Evolutionary conservation across 2,888 invertebrate genomes (phyloP).

Genomic region (Mimachlamys varia): DNA sequence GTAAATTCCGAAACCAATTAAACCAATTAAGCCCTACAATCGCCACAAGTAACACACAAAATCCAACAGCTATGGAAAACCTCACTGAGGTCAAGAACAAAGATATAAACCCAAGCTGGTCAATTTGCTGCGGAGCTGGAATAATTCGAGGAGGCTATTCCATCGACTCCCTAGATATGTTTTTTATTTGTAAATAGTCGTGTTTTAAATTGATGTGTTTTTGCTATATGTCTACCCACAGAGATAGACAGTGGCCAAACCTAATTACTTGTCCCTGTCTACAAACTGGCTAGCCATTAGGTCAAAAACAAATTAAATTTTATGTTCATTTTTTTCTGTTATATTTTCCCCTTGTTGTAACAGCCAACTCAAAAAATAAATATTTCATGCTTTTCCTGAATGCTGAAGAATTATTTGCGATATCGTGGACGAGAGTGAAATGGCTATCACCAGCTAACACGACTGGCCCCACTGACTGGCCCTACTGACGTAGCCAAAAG

Average conservation of each 20-base stretch:
- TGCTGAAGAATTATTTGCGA: neutral
- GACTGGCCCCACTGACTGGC: constrained; percentile 11
- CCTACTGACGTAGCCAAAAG: neutral
- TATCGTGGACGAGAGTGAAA: neutral
- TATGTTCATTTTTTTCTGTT: constrained; percentile 6
- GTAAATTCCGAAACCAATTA: constrained; percentile 11
- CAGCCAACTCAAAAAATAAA: constrained; percentile 11
- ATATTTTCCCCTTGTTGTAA: constrained; percentile 24
- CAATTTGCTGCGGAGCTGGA: neutral
- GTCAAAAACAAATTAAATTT: constrained; percentile 29
- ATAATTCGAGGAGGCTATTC: neutral
- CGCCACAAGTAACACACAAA: neutral
- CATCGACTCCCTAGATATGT: neutral
- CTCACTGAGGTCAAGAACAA: neutral
- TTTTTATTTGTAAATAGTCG: constrained; percentile 21
- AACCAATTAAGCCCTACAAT: constrained; percentile 5
- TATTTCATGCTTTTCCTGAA: constrained; percentile 19
- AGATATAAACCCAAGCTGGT: neutral
- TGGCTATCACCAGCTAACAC: neutral
- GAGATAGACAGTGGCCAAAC: constrained; percentile 24
- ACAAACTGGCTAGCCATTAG: constrained; percentile 24
- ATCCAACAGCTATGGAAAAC: neutral
- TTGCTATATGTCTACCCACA: neutral
- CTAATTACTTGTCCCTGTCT: neutral
- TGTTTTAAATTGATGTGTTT: constrained; percentile 31